A percentile compares a stretch with the other conserved stretches of the same genome.
Evolutionary conservation across 2,888 invertebrate species (phyloP).

Genomic region (Torymus auratus): DNA sequence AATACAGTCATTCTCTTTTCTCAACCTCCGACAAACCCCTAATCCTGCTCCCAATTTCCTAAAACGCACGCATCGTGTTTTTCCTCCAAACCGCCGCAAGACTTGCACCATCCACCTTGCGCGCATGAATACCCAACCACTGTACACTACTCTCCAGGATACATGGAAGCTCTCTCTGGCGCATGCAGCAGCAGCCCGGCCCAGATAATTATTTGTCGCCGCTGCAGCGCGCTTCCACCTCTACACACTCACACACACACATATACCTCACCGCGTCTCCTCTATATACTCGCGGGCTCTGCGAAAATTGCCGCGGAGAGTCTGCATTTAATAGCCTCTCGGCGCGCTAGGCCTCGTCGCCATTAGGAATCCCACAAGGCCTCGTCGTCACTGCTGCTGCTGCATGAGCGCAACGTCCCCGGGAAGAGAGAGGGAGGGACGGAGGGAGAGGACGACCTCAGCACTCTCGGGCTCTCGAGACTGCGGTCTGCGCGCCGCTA

Average conservation of each 20-base stretch:
- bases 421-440: not conserved
- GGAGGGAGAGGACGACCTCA: conserved; percentile 51
- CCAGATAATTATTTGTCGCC: conserved; percentile 46
- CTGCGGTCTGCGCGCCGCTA: conserved; percentile 56
- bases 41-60: too few species aligned
- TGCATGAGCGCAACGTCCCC: not conserved
- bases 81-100: too few species aligned
- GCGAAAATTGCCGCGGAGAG: conserved; percentile 55
- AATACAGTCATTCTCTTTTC: too few species aligned
- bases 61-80: too few species aligned
- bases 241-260: too few species aligned
- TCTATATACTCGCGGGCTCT: conserved; percentile 18
- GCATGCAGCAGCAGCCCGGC: not conserved
- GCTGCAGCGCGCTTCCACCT: not conserved
- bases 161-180: too few species aligned
- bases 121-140: too few species aligned
- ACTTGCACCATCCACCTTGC: too few species aligned
- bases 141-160: too few species aligned
- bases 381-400: conserved; percentile 40
- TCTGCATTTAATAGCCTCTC: conserved; percentile 72
- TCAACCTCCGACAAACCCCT: too few species aligned
- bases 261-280: too few species aligned
- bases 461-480: conserved; percentile 21
- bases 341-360: conserved; percentile 67
- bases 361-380: conserved; percentile 76